A percentile compares a stretch with the other conserved stretches of the same genome.
phyloP scores from a whole-genome alignment of 2,888 invertebrate genomes.

The Venusia cambrica region DNA sequence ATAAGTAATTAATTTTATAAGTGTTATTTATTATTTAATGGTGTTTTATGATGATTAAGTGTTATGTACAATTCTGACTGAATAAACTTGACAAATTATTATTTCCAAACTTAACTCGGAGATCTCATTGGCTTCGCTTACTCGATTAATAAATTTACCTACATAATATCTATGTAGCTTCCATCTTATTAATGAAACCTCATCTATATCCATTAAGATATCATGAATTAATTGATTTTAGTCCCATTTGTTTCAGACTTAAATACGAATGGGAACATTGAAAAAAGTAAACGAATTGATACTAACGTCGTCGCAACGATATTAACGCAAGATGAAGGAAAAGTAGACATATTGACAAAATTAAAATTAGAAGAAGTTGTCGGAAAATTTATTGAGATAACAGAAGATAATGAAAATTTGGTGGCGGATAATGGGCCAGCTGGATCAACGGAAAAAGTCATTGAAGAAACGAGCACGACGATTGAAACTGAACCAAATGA shows the following conservation, averaged over 20 bases:
- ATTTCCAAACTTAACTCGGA: too few species aligned
- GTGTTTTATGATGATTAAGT: too few species aligned
- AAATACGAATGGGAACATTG: slow-evolving; percentile 29
- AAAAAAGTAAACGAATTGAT: slow-evolving; percentile 24
- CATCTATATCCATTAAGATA: slow-evolving; percentile 8
- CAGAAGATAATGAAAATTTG: slow-evolving; percentile 16
- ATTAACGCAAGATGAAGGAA: slow-evolving; percentile 3
- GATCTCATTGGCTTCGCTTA: too few species aligned
- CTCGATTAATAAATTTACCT: too few species aligned
- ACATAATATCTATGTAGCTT: too few species aligned
- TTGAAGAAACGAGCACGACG: slow-evolving; percentile 7
- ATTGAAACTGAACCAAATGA: slow-evolving; percentile 13
- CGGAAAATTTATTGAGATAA: slow-evolving; percentile 51
- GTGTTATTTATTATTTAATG: too few species aligned
- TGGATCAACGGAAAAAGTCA: slow-evolving; percentile 9
- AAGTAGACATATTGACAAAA: slow-evolving; percentile 45
- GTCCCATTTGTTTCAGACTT: slow-evolving; percentile 23
- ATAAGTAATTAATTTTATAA: too few species aligned
- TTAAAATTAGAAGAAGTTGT: slow-evolving; percentile 58
- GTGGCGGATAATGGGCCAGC: slow-evolving; percentile 17
- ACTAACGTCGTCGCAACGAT: slow-evolving; percentile 17
- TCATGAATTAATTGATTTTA: slow-evolving; percentile 5
- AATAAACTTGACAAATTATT: too few species aligned
- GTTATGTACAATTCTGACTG: too few species aligned
- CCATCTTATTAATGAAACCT: too few species aligned